These are phyloP conservation scores for Eretmocerus hayati DNA, from an alignment of 2,888 invertebrate species.

Conservation along the genomic window DNA sequence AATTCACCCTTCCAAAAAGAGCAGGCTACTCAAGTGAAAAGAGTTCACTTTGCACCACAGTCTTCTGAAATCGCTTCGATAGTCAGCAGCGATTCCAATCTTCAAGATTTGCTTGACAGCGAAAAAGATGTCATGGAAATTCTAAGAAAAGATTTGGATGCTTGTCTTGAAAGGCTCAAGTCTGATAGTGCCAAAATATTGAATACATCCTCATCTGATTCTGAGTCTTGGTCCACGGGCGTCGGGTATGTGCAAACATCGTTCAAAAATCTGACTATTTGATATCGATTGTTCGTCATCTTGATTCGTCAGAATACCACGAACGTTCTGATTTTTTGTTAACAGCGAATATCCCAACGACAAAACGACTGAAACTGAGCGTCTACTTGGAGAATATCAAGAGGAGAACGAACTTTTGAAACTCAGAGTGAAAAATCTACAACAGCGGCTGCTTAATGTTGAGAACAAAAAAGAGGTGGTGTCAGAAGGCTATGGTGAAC, in stretches of 20 bases:
- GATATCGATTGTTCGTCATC: neutral
- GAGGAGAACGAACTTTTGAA: slow-evolving; percentile 51
- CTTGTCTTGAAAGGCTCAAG: slow-evolving; percentile 60
- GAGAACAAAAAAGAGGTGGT: slow-evolving; percentile 50
- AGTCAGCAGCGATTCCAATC: slow-evolving; percentile 56
- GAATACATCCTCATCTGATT: slow-evolving; percentile 24
- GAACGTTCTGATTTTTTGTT: neutral
- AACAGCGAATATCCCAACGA: slow-evolving; percentile 29
- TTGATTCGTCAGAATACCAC: neutral
- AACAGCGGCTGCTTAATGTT: slow-evolving; percentile 45
- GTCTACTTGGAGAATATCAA: slow-evolving; percentile 47
- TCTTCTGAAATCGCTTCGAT: slow-evolving; percentile 49
- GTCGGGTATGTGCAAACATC: slow-evolving; percentile 7
- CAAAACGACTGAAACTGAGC: slow-evolving; percentile 56
- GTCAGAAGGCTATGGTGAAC: slow-evolving; percentile 47
- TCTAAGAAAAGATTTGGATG: slow-evolving; percentile 60
- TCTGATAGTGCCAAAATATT: slow-evolving; percentile 59
- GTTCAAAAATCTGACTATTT: neutral
- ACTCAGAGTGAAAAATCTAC: slow-evolving; percentile 55
- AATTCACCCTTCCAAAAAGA: slow-evolving; percentile 11
- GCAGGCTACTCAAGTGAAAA: slow-evolving; percentile 40
- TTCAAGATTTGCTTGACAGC: slow-evolving; percentile 49
- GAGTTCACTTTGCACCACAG: slow-evolving; percentile 67
- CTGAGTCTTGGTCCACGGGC: slow-evolving; percentile 20
- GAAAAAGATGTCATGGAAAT: slow-evolving; percentile 51